Evolutionary conservation across 1,140 invertebrate genomes (phyloP), one percentile per base, ranked within the genome.

Genomic region (Homalodisca vitripennis): DNA sequence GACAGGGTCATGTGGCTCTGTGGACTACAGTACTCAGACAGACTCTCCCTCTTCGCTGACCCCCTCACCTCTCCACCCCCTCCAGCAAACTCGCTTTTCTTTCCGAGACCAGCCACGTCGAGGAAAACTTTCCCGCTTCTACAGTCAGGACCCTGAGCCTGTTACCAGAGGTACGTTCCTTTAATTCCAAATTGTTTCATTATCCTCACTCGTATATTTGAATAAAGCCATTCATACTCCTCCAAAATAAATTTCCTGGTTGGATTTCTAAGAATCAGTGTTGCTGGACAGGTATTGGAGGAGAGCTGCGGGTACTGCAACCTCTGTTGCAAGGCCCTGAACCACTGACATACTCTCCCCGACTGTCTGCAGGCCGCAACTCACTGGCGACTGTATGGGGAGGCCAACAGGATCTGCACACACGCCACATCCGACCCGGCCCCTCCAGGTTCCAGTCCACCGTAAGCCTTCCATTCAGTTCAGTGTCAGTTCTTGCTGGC

Each of bases 101-200:
- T 69, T 69, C 57, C 20, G 68, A 30, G 68, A 69, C 68, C 68
- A 69, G 41, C 41, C 57, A 0, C 68, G 68, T 17, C 68, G 67
- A 12, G 46, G 47, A 1, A 67, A 71, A 29, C 69, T 72, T 64
- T 55, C 67, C 65, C 17, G 72, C 53, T 63, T 70, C 67, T 67
- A 67, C 60, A 34, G 63, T 20, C 34, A 67, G 47, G 47, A 63
- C 22, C 20, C 60, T 1, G 32, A 66, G 51, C 67, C 30, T 55
- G 70, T 46, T 29, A 57, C 20, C 41, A 46, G 24, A 71, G 68
- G 55, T 66, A 60, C n/a, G n/a, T n/a, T n/a, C n/a, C n/a, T n/a
- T n/a, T n/a, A n/a, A n/a, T n/a, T n/a, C n/a, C n/a, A n/a, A n/a
- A n/a, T n/a, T n/a, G n/a, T n/a, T n/a, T n/a, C n/a, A n/a, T n/a